Conservation (phyloP, 1,140 invertebrate genomes). For the Listronotus oregonensis region DNA sequence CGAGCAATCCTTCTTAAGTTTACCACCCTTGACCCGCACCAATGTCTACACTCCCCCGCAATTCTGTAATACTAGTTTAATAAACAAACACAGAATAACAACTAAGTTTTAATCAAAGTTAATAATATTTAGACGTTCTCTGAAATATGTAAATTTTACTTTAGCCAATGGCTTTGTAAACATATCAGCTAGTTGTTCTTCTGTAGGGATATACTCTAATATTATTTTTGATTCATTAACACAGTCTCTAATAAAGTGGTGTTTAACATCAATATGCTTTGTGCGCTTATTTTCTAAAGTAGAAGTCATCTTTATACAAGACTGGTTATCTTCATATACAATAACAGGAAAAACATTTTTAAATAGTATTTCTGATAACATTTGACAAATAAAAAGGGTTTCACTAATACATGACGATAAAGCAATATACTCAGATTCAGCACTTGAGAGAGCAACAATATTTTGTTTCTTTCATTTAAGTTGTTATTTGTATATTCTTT, state of each 20-base stretch:
- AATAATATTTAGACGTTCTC: slow-evolving; percentile 7
- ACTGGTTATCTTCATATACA: slow-evolving; percentile 19
- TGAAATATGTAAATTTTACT: slow-evolving; percentile 2
- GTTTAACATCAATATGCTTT: slow-evolving; percentile 52
- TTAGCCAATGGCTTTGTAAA: slow-evolving; percentile 35
- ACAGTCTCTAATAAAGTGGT: slow-evolving; percentile 45
- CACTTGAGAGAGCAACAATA: slow-evolving; percentile 49
- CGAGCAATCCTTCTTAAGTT: too few species aligned
- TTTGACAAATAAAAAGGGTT: slow-evolving; percentile 43
- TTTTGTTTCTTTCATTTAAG: slow-evolving; percentile 40
- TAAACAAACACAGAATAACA: too few species aligned
- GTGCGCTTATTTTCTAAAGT: slow-evolving; percentile 26
- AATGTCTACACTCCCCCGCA: too few species aligned
- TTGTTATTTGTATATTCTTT: too few species aligned
- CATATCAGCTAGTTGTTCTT: slow-evolving; percentile 35
- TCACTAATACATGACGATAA: slow-evolving; percentile 49
- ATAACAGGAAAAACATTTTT: slow-evolving; percentile 30
- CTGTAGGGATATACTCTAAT: slow-evolving; percentile 22
- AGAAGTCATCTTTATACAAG: slow-evolving; percentile 6
- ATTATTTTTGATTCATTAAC: slow-evolving; percentile 9
- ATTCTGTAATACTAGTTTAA: too few species aligned
- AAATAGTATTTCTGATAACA: slow-evolving; percentile 48
- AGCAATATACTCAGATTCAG: slow-evolving; percentile 56
- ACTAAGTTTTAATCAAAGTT: neutral
- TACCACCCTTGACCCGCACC: too few species aligned